Evolutionary conservation across 2,888 invertebrate species (phyloP), one percentile per base, ranked within the genome.

Genomic region (Phortica okadai): DNA sequence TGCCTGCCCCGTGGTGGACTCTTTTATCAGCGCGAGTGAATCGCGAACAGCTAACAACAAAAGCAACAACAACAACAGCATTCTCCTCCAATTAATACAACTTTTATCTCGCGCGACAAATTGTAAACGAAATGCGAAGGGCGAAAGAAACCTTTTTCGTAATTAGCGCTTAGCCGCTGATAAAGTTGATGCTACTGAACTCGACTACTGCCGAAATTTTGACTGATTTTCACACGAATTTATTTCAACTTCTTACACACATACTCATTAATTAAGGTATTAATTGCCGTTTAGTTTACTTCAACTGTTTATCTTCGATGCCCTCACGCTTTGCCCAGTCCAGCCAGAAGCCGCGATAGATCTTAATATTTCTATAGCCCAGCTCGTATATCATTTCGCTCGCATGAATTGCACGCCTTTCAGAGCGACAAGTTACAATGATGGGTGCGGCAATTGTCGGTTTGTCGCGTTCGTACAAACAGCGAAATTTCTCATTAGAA

Each of bases 81-180:
- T 45, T 16, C 42, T 59, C 21, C 7, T n/a, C 69, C 69, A 69
- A 69, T 69, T 69, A 69, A 69, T 69, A 69, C 16, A 6, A 16
- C 69, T 69, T 69, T 69, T 69, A 69, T 69, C 69, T 69, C 25
- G 16, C n/a, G 69, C 69, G 69, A 69, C 69, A 69, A 69, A 69
- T 69, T 69, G 62, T 62, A 21, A 21, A 62, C 25, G 16, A 25
- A 62, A 62, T 62, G 16, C 21, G 59, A 59, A 8, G 7, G 59
- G 16, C 25, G 62, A 62, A 62, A 25, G 25, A 25, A 11, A 62
- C 62, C 62, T 59, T 59, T 56, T 59, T 59, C 21, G 59, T 59
- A 62, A 62, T 62, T 62, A 62, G 62, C 10, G 62, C 25, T 50
- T 50, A 50, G 14, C 50, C 3, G 50, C 50, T 50, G 50, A 50